Evolutionary conservation across 1,140 invertebrate genomes (phyloP).

Genomic region (Drosophila santomea): DNA sequence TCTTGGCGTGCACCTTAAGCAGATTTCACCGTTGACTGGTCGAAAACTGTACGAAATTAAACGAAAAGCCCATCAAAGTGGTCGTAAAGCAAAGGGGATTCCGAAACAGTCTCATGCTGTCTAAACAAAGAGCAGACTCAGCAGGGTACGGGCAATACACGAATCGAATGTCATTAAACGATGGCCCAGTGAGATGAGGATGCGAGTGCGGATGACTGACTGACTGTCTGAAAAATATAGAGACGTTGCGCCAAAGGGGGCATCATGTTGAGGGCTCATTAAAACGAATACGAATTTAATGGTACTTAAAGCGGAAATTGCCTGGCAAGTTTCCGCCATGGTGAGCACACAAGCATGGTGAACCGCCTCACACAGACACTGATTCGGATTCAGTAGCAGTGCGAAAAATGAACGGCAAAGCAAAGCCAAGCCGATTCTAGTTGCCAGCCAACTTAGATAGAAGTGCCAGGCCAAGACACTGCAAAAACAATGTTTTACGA

Average conservation of each 20-base stretch:
- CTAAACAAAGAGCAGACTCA: constrained; percentile 55
- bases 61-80: constrained; percentile 48
- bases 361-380: constrained; percentile 21
- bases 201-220: background rate
- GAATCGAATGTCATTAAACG: constrained; percentile 80
- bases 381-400: constrained; percentile 16
- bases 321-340: constrained; percentile 81
- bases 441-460: constrained; percentile 58
- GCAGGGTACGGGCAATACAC: constrained; percentile 52
- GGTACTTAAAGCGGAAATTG: constrained; percentile 84
- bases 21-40: constrained; percentile 68
- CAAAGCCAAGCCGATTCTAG: constrained; percentile 38
- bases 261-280: constrained; percentile 84
- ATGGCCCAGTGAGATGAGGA: constrained; percentile 21
- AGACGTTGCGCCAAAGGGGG: constrained; percentile 16
- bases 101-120: constrained; percentile 43
- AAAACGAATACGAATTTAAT: constrained; percentile 84
- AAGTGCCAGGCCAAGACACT: constrained; percentile 46
- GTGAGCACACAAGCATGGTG: constrained; percentile 55
- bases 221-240: constrained; percentile 9
- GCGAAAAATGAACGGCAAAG: constrained; percentile 15
- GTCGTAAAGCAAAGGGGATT: constrained; percentile 33
- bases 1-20: constrained; percentile 33
- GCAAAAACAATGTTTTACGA: constrained; percentile 71
- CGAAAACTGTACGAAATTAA: constrained; percentile 45